phyloP scores from a whole-genome alignment of 2,888 invertebrate genomes.

The Sycophila texana region DNA sequence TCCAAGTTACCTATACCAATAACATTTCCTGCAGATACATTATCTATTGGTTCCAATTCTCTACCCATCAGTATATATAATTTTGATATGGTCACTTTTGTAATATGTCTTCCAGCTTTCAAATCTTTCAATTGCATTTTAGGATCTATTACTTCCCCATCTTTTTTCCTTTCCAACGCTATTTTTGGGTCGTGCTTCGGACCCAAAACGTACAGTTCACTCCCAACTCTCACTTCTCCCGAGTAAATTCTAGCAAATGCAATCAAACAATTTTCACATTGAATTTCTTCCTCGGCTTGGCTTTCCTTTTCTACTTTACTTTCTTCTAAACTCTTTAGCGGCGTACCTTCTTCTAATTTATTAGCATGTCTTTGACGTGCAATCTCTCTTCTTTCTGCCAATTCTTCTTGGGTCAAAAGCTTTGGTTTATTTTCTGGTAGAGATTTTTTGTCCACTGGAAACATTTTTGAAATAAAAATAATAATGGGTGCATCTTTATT shows the following conservation, averaged over 20 bases:
- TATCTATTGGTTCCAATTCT: slow-evolving; percentile 87
- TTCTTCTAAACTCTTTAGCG: not conserved
- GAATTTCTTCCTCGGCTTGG: slow-evolving; percentile 62
- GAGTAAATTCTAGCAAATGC: slow-evolving; percentile 96
- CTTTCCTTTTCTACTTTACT: not conserved
- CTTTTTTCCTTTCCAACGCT: slow-evolving; percentile 75
- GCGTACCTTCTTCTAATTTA: slow-evolving; percentile 64
- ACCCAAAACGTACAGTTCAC: slow-evolving; percentile 88
- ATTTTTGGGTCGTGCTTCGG: slow-evolving; percentile 91
- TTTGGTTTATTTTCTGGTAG: slow-evolving; percentile 89
- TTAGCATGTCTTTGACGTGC: slow-evolving; percentile 83
- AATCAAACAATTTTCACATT: slow-evolving; percentile 82
- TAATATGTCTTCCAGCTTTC: slow-evolving; percentile 81
- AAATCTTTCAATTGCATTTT: slow-evolving; percentile 80
- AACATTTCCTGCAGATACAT: slow-evolving; percentile 93
- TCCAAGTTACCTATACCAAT: slow-evolving; percentile 92
- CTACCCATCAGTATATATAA: slow-evolving; percentile 95
- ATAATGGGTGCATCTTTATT: slow-evolving; percentile 82
- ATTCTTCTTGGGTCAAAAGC: slow-evolving; percentile 85
- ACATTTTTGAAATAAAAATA: slow-evolving; percentile 92
- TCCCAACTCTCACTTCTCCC: slow-evolving; percentile 87
- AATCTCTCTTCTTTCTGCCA: slow-evolving; percentile 82
- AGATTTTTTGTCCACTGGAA: slow-evolving; percentile 84
- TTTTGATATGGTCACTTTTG: slow-evolving; percentile 81
- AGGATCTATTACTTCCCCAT: slow-evolving; percentile 76